Percentiles rank a stretch among this genome's conserved stretches.
Evolutionary conservation across 2,113 vertebrate species (phyloP).

Genomic region (Xenopus laevis): DNA sequence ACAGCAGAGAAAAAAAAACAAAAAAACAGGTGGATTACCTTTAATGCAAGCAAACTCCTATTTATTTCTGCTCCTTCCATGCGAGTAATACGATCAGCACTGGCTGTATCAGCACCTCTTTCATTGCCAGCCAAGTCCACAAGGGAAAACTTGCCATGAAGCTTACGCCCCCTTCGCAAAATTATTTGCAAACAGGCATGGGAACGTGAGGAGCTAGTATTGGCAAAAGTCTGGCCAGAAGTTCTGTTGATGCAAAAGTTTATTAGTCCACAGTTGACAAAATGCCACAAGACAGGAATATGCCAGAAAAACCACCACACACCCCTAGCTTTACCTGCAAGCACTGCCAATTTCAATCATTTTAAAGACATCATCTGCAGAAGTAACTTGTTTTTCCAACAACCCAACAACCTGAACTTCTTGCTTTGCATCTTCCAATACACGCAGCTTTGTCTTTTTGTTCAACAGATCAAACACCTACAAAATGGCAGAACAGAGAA

Average conservation of each 20-base stretch:
- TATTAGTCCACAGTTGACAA: not conserved
- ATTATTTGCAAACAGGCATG: constrained; percentile 92
- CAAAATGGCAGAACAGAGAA: constrained; percentile 17
- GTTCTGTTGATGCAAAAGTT: constrained; percentile 70
- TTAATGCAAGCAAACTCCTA: constrained; percentile 90
- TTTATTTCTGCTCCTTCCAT: constrained; percentile 95
- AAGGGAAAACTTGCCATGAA: constrained; percentile 90
- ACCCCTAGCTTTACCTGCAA: constrained; percentile 74
- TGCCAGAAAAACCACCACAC: too few relatives aligned
- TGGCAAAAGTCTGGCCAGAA: constrained; percentile 93
- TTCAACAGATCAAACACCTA: constrained; percentile 94
- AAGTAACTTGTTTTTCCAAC: constrained; percentile 73
- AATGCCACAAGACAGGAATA: too few relatives aligned
- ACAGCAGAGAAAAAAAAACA: too few relatives aligned
- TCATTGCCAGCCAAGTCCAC: constrained; percentile 97
- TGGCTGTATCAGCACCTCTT: constrained; percentile 84
- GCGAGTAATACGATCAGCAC: constrained; percentile 82
- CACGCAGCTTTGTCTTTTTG: constrained; percentile 86
- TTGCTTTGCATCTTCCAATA: constrained; percentile 91
- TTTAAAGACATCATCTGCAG: constrained; percentile 84
- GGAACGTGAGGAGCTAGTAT: constrained; percentile 89
- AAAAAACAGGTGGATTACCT: constrained; percentile 64
- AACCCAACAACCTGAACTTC: constrained; percentile 93
- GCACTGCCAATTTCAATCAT: constrained; percentile 82
- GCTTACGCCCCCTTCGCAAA: constrained; percentile 69